A percentile compares a stretch with the other conserved stretches of the same genome.
phyloP scores from a whole-genome alignment of 2,888 invertebrate species.

The Agrilus biguttatus region DNA sequence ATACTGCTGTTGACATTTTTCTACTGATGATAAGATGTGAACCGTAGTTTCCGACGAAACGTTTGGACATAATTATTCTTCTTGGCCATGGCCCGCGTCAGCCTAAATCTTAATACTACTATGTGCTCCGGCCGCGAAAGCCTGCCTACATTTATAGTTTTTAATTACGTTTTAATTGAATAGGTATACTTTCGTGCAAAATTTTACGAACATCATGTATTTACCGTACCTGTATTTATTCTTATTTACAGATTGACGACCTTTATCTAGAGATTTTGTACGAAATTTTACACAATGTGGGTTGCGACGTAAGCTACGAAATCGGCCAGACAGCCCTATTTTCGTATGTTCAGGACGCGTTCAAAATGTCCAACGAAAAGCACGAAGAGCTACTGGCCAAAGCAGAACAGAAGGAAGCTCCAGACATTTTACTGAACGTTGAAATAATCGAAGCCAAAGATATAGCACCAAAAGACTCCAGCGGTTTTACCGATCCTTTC shows the following conservation, averaged over 20 bases:
- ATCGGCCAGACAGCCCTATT: constrained; percentile 54
- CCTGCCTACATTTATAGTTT: too few species aligned
- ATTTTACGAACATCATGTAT: too few species aligned
- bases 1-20: too few species aligned
- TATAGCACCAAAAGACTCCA: constrained; percentile 70
- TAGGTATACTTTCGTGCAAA: too few species aligned
- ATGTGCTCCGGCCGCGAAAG: too few species aligned
- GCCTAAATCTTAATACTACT: too few species aligned
- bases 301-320: constrained; percentile 58
- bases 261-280: constrained; percentile 71
- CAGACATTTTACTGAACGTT: constrained; percentile 69
- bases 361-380: constrained; percentile 60
- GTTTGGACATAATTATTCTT: too few species aligned
- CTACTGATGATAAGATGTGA: too few species aligned
- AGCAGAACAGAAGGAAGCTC: constrained; percentile 67
- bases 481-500: constrained; percentile 94
- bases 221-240: too few species aligned
- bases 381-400: constrained; percentile 56
- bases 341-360: constrained; percentile 67
- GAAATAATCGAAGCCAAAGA: constrained; percentile 81
- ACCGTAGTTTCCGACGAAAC: too few species aligned
- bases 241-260: constrained; percentile 60
- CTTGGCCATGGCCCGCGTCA: too few species aligned
- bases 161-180: too few species aligned
- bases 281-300: constrained; percentile 72